A percentile compares a stretch with the other conserved stretches of the same genome.
These are phyloP conservation scores for Noctua fimbriata DNA, from an alignment of 2,888 invertebrate species.

Conservation along the genomic window DNA sequence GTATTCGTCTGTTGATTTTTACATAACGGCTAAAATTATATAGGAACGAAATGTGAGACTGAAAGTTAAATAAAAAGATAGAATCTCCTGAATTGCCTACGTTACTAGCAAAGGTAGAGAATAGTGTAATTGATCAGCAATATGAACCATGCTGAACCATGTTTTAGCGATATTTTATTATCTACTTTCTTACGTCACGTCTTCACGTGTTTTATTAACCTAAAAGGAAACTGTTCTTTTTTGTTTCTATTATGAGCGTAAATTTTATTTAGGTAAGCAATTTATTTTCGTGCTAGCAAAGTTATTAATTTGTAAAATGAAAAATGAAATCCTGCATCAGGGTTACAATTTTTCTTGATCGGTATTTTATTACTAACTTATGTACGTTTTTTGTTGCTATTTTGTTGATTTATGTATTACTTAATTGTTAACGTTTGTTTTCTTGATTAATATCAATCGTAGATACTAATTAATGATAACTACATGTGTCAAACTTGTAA, in stretches of 20 bases:
- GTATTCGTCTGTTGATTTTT: slow-evolving; percentile 45
- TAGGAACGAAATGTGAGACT: slow-evolving; percentile 76
- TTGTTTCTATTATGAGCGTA: neutral
- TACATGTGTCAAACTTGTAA: slow-evolving; percentile 70
- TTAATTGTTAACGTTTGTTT: slow-evolving; percentile 14
- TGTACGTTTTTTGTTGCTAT: neutral
- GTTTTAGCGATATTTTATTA: slow-evolving; percentile 14
- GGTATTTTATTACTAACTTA: slow-evolving; percentile 1
- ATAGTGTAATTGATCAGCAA: slow-evolving; percentile 33
- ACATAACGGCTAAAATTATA: slow-evolving; percentile 34
- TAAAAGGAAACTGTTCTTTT: neutral
- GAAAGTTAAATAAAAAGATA: slow-evolving; percentile 62
- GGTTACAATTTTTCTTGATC: slow-evolving; percentile 36
- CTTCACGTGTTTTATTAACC: neutral
- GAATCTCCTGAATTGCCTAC: slow-evolving; percentile 51
- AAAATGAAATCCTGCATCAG: slow-evolving; percentile 63
- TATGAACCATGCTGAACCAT: slow-evolving; percentile 2
- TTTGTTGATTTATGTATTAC: slow-evolving; percentile 8
- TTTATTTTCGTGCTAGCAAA: slow-evolving; percentile 2
- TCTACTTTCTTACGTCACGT: neutral
- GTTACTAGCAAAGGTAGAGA: slow-evolving; percentile 45
- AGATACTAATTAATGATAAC: slow-evolving; percentile 15
- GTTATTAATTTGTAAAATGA: slow-evolving; percentile 6
- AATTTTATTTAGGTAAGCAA: neutral
- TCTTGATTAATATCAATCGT: slow-evolving; percentile 17